Evolutionary conservation across 2,797 vertebrate genomes (phyloP), one percentile per base, ranked within the genome.

Genomic region (Amblyopsis hoosieri): DNA sequence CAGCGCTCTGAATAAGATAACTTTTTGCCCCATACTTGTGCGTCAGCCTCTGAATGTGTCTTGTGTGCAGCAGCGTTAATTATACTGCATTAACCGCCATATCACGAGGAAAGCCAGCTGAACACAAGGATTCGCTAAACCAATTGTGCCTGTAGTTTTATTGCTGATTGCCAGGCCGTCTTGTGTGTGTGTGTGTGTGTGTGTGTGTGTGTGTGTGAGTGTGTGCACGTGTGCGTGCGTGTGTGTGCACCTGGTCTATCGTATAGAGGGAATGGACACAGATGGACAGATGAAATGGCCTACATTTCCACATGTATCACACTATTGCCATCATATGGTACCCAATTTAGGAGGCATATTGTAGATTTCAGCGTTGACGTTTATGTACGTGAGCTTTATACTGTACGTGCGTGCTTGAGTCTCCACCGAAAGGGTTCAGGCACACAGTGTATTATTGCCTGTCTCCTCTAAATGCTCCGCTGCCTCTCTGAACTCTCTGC

Each of bases 81-180:
- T 86, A 85, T 82, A 76, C 66, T 68, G 37, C 78, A 86, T 91
- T 90, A 89, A 75, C 85, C 79, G 74, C 86, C 78, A 81, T 84
- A 72, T 82, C 82, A 82, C 65, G 84, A 61, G 66, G 76, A 87
- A 89, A 89, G 84, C 70, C 75, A 73, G 76, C 77, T 74, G 83
- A 52, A 74, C 76, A 74, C 83, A 79, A 69, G 71, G 82, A 89
- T 79, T 83, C 79, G 76, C 75, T 87, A 82, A 84, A 81, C 83
- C 82, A 70, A 81, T 84, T 85, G 85, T 75, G 68, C 87, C 23
- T 23, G 23, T 23, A 23, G 23, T 23, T 78, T 77, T 23, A 14
- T 69, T 75, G 74, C 75, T 66, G 48, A 62, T 61, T 83, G 12
- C 2, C 33, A 66, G 76, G 78, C 76, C 65, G 54, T 57, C 58